Conservation (phyloP, 2,113 vertebrate genomes). For the Heterotis niloticus region DNA sequence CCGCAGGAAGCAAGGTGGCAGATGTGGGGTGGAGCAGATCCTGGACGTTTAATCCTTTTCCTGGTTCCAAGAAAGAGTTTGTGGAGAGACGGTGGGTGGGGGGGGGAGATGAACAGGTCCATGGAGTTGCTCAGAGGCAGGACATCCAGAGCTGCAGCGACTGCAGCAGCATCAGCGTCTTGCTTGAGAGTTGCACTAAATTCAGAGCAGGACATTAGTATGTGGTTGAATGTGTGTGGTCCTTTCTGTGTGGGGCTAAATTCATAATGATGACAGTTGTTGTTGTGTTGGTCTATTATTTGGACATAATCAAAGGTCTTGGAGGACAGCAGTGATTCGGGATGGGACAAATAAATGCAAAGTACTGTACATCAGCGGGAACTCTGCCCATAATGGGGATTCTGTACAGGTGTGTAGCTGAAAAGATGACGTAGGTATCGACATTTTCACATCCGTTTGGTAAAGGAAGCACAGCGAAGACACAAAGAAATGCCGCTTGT, state of each 20-base stretch:
- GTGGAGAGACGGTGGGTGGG: slow-evolving; percentile 53
- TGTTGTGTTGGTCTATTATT: neutral
- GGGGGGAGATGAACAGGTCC: slow-evolving; percentile 30
- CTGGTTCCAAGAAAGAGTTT: slow-evolving; percentile 49
- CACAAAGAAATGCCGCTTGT: slow-evolving; percentile 31
- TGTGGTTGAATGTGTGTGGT: slow-evolving; percentile 45
- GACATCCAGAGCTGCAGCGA: slow-evolving; percentile 24
- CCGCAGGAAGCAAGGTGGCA: slow-evolving; percentile 20
- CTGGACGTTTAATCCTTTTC: slow-evolving; percentile 42
- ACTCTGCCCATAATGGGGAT: slow-evolving; percentile 45
- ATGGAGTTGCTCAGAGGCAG: slow-evolving; percentile 37
- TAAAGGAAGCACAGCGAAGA: slow-evolving; percentile 18
- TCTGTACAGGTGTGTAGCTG: slow-evolving; percentile 45
- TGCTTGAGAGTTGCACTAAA: slow-evolving; percentile 67
- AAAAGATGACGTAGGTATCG: slow-evolving; percentile 47
- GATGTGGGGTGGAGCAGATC: slow-evolving; percentile 27
- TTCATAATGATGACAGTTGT: neutral
- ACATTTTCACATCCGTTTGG: slow-evolving; percentile 31
- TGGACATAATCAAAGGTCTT: slow-evolving; percentile 3
- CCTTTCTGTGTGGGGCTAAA: slow-evolving; percentile 36
- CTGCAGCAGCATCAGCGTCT: slow-evolving; percentile 47
- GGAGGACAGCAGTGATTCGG: slow-evolving; percentile 45
- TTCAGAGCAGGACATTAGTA: slow-evolving; percentile 49
- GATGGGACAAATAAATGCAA: slow-evolving; percentile 33
- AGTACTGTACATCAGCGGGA: slow-evolving; percentile 36